Base-by-base conservation (phyloP, 2,888 invertebrate species). In the Griposia aprilina region DNA sequence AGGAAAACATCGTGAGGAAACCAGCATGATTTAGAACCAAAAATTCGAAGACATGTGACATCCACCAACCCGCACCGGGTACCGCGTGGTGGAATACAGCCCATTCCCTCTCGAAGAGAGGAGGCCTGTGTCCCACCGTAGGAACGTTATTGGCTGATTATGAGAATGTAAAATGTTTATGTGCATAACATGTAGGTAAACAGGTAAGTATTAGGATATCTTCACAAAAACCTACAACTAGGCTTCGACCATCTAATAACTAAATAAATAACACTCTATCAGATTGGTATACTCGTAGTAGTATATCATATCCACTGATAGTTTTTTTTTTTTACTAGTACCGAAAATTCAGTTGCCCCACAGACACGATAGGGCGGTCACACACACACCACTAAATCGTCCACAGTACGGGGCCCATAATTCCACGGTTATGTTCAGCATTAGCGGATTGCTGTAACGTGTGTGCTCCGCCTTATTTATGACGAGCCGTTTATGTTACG, bases 361-460 rank as follows among this genome's bases (percentile, higher is more conserved):
- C 11, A 60, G n/a, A 59, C 52, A 26, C 36, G 41, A 71, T 63
- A 55, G 45, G 48, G 20, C 15, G 23, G 59, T 15, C 63, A 45
- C 71, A 72, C 55, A 81, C 66, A 23, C 1, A 52, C 55, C 50
- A 84, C 65, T 76, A 76, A 73, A 83, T 77, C 85, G 36, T 20
- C 26, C n/a, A 52, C 85, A 65, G 23, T 45, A 45, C 73, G 30
- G 20, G 11, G 41, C 73, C 74, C 79, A 87, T 85, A 85, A 86
- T 63, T 83, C 70, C 60, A 71, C 69, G 55, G 74, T 80, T 70
- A 80, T 82, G 85, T 78, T 75, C 70, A 75, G 63, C 83, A 83
- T 86, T 86, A 87, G 87, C 76, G 83, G 82, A 87, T 86, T 83
- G 82, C 78, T 69, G 82, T 70, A 78, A 77, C 78, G 85, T 81